Conservation (phyloP, 2,797 vertebrate species). For the Anableps anableps region DNA sequence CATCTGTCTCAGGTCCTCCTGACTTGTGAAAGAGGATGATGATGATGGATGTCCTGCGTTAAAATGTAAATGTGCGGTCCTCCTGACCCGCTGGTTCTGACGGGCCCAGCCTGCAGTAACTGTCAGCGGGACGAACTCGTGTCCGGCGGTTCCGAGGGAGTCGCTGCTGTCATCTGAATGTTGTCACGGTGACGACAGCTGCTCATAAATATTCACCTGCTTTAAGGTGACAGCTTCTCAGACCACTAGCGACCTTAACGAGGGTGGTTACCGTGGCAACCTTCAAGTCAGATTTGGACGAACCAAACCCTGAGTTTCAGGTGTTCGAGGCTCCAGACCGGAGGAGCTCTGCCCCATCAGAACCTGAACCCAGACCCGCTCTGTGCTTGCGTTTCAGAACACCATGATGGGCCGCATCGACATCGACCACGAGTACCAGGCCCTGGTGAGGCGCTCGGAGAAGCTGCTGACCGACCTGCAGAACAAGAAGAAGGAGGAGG, state of each 20-base stretch:
- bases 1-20: no score
- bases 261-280: not conserved
- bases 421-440: constrained; percentile 88
- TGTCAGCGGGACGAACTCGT: not conserved
- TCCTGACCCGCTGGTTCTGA: not conserved
- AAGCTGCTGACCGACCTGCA: constrained; percentile 89
- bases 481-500: constrained; percentile 94
- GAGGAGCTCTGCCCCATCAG: not conserved
- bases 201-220: constrained; percentile 58
- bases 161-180: constrained; percentile 3
- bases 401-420: constrained; percentile 89
- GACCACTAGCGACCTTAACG: not conserved
- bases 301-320: not conserved
- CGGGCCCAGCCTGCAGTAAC: not conserved
- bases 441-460: constrained; percentile 89
- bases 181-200: constrained; percentile 33
- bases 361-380: not conserved
- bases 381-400: constrained; percentile 66
- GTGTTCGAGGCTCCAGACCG: not conserved
- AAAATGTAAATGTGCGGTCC: not conserved
- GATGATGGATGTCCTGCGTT: no score
- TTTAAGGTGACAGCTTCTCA: not conserved
- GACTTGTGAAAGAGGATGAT: no score
- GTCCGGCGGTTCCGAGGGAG: not conserved
- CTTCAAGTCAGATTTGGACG: not conserved